phyloP scores from a whole-genome alignment of 2,888 invertebrate species.

The Adela reaumurella region DNA sequence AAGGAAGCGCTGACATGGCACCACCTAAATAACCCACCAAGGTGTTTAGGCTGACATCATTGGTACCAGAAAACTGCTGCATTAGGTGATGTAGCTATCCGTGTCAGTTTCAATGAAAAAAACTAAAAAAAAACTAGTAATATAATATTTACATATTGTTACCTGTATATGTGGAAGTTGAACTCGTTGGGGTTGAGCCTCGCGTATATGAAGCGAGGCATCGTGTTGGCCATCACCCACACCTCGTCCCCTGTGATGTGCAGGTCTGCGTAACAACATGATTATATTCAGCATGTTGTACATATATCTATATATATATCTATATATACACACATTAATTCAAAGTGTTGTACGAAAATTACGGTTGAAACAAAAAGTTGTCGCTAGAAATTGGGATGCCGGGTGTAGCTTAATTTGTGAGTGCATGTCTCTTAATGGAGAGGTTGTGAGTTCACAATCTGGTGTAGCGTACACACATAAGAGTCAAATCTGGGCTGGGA shows the following conservation, averaged over 20 bases:
- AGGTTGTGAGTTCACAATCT: too few relatives aligned
- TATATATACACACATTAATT: not conserved
- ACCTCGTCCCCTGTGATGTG: slow-evolving; percentile 62
- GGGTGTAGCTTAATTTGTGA: too few relatives aligned
- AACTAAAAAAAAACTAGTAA: too few relatives aligned
- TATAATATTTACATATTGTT: slow-evolving; percentile 6
- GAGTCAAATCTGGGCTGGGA: too few relatives aligned
- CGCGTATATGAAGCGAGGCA: slow-evolving; percentile 65
- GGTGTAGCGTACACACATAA: too few relatives aligned
- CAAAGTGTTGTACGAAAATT: too few relatives aligned
- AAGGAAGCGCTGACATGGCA: not conserved
- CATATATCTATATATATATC: not conserved
- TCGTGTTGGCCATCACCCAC: slow-evolving; percentile 65
- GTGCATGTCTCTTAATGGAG: too few relatives aligned
- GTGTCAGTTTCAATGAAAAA: too few relatives aligned
- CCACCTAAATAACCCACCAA: not conserved
- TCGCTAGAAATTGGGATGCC: too few relatives aligned
- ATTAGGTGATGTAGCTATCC: too few relatives aligned
- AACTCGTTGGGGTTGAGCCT: slow-evolving; percentile 53
- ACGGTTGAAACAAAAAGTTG: too few relatives aligned
- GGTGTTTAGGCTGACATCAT: not conserved
- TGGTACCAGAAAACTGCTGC: not conserved
- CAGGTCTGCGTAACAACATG: slow-evolving; percentile 32
- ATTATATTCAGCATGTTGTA: not conserved
- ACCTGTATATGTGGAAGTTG: slow-evolving; percentile 62